Evolutionary conservation across 2,797 vertebrate genomes (phyloP).

Genomic region (Telmatherina bonti): DNA sequence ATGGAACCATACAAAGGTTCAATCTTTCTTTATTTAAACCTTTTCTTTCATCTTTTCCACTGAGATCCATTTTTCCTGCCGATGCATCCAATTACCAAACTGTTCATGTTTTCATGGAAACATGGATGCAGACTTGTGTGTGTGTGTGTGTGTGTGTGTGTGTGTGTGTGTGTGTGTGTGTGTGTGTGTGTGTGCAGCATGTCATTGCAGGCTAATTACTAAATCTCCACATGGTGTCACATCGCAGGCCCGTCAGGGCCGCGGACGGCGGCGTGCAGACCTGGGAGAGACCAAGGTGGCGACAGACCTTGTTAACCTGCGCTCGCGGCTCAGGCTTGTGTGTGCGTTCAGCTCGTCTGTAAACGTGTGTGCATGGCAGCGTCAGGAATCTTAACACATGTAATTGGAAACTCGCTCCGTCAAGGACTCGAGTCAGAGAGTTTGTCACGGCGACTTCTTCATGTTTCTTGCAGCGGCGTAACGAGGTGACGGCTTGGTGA

Average conservation of each 20-base stretch:
- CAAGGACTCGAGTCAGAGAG: conserved; percentile 31
- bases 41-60: conserved; percentile 28
- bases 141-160: too few species aligned
- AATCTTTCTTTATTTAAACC: conserved; percentile 23
- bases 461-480: conserved; percentile 13
- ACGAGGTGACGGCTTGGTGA: conserved; percentile 23
- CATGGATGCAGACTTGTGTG: conserved; percentile 30
- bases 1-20: background rate
- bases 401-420: conserved; percentile 70
- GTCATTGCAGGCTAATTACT: conserved; percentile 61
- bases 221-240: conserved; percentile 68
- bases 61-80: conserved; percentile 58
- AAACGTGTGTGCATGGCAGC: conserved; percentile 15
- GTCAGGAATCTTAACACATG: conserved; percentile 64
- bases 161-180: conserved; percentile 7
- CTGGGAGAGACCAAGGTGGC: conserved; percentile 55
- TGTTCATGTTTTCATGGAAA: conserved; percentile 72
- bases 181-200: conserved; percentile 17
- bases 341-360: too few species aligned
- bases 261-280: conserved; percentile 43
- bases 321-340: conserved; percentile 14
- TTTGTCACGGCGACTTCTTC: conserved; percentile 45
- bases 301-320: conserved; percentile 64
- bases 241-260: conserved; percentile 30
- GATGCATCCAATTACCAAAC: conserved; percentile 70